Evolutionary conservation across 64 coral and sea anemone species (phyloP).

Genomic region (Montipora sp.): DNA sequence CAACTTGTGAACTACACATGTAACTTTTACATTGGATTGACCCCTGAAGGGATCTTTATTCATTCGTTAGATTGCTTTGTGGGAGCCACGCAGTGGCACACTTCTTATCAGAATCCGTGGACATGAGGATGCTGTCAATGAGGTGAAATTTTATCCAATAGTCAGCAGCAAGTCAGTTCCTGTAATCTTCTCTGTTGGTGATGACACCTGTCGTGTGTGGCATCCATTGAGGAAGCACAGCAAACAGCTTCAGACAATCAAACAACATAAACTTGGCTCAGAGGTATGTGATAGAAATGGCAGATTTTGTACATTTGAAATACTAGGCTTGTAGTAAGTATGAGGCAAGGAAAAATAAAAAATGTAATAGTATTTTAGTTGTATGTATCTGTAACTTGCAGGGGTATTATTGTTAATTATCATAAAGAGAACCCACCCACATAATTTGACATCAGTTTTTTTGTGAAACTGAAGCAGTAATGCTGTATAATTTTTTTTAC

Average conservation of each 20-base stretch:
- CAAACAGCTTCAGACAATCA: slow-evolving; percentile 83
- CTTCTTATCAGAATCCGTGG: slow-evolving; percentile 72
- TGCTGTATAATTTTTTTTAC: too few relatives aligned
- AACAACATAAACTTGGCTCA: slow-evolving; percentile 67
- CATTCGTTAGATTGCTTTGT: slow-evolving; percentile 70
- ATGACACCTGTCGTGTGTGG: slow-evolving; percentile 75
- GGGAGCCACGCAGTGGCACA: slow-evolving; percentile 91
- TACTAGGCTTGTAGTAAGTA: too few relatives aligned
- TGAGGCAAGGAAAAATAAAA: too few relatives aligned
- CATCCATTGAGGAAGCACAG: slow-evolving; percentile 82
- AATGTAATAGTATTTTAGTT: too few relatives aligned
- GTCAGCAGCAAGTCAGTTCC: slow-evolving; percentile 74
- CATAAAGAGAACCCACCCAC: too few relatives aligned
- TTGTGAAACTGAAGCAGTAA: too few relatives aligned
- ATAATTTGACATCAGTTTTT: too few relatives aligned
- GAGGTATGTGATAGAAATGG: slow-evolving; percentile 54
- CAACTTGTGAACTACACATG: too few relatives aligned
- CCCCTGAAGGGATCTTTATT: not conserved
- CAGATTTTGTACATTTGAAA: not conserved
- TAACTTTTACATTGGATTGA: not conserved
- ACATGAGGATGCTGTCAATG: slow-evolving; percentile 81
- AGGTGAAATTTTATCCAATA: slow-evolving; percentile 78
- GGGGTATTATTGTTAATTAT: too few relatives aligned
- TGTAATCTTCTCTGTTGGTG: slow-evolving; percentile 78
- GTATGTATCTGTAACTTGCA: too few relatives aligned